phyloP scores from a whole-genome alignment of 2,113 vertebrate species.

The Callipepla californica region DNA sequence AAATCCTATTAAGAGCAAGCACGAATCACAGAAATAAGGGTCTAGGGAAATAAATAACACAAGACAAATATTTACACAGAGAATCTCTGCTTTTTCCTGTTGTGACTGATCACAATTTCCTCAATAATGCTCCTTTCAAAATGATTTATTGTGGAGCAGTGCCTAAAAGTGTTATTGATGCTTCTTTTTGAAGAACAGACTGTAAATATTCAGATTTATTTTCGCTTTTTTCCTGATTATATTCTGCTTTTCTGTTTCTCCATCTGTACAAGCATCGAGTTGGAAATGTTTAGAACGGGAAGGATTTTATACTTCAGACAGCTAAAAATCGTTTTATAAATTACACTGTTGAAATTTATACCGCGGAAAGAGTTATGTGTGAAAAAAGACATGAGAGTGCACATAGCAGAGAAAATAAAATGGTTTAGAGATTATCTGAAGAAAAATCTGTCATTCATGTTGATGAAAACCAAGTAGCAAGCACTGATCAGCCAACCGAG shows the following conservation, averaged over 20 bases:
- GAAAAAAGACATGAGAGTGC: neutral
- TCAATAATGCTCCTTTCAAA: neutral
- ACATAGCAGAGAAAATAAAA: neutral
- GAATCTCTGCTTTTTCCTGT: neutral
- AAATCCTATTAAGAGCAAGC: neutral
- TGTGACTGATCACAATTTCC: neutral
- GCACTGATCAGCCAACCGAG: neutral
- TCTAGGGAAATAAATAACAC: neutral
- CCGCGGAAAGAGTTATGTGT: neutral
- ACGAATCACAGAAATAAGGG: neutral
- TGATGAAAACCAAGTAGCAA: neutral
- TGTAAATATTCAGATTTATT: neutral
- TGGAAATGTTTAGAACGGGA: neutral
- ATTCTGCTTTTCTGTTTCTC: neutral
- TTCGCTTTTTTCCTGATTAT: neutral
- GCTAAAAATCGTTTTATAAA: neutral
- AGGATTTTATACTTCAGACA: neutral
- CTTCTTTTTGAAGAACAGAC: neutral
- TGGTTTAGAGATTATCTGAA: neutral
- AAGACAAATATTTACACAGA: neutral
- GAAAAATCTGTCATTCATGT: neutral
- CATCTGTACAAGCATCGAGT: neutral
- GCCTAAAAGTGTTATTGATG: neutral
- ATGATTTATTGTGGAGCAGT: conserved; percentile 17
- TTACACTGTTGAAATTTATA: neutral